phyloP scores from a whole-genome alignment of 2,888 invertebrate genomes.

The Phyllotreta striolata region DNA sequence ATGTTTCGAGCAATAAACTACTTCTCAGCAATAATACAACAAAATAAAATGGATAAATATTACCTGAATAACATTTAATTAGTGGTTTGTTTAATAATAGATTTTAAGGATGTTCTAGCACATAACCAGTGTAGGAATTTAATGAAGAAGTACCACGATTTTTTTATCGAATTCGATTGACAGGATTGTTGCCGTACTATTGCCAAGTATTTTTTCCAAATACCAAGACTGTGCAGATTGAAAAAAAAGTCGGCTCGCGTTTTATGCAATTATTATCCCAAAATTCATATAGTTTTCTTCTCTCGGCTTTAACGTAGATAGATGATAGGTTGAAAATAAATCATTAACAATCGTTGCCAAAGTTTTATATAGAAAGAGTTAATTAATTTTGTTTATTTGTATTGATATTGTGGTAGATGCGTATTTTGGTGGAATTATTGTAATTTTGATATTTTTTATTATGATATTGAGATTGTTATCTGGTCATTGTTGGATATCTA shows the following conservation, averaged over 20 bases:
- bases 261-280: background rate
- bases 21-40: too few species aligned
- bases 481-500: background rate
- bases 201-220: slow-evolving; percentile 8
- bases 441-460: background rate
- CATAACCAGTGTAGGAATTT: slow-evolving; percentile 17
- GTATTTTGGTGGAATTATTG: background rate
- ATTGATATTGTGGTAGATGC: too few species aligned
- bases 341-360: slow-evolving; percentile 10
- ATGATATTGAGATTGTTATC: background rate
- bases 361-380: slow-evolving; percentile 1
- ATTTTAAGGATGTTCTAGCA: background rate
- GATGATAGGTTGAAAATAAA: background rate
- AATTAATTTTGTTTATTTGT: background rate
- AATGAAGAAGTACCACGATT: slow-evolving; percentile 3
- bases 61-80: too few species aligned
- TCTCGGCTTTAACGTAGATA: slow-evolving; percentile 7
- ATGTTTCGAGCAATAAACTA: too few species aligned
- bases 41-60: too few species aligned
- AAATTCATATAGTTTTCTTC: background rate
- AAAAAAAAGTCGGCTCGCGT: background rate
- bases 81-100: too few species aligned
- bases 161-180: slow-evolving; percentile 8
- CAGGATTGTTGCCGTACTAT: slow-evolving; percentile 11
- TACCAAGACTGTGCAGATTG: slow-evolving; percentile 3